Percentiles rank a stretch among this genome's conserved stretches.
Conservation (phyloP, 2,113 vertebrate species). For the Arvicanthis niloticus region DNA sequence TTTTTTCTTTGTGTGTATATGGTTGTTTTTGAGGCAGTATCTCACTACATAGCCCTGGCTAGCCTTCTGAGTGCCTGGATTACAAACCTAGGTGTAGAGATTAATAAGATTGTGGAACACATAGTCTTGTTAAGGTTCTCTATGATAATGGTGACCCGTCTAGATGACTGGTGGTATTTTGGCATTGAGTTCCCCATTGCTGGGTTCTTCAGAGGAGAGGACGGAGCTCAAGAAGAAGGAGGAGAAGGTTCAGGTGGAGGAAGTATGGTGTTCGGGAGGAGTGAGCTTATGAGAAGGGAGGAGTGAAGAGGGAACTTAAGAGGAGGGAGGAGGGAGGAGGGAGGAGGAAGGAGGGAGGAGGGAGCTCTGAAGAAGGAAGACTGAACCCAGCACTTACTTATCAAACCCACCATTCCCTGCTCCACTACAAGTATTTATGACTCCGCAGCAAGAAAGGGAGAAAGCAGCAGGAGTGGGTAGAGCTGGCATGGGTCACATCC, state of each 20-base stretch:
- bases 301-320: not conserved
- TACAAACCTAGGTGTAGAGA: not conserved
- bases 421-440: not conserved
- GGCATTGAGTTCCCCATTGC: not conserved
- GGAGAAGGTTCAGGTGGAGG: not conserved
- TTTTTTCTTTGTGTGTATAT: not conserved
- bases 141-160: not conserved
- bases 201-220: too few species aligned
- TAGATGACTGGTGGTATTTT: not conserved
- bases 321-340: not conserved
- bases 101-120: not conserved
- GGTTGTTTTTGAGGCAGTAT: not conserved
- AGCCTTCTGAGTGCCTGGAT: too few species aligned
- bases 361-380: not conserved
- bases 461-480: accelerated
- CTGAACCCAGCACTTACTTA: not conserved
- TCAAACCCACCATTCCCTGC: not conserved
- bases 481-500: not conserved
- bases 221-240: not conserved
- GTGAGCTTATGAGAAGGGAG: not conserved
- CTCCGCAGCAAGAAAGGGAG: not conserved
- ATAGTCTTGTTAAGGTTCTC: not conserved
- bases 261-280: not conserved
- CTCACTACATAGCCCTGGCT: not conserved
- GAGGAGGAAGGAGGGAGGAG: not conserved